Evolutionary conservation across 2,888 invertebrate genomes (phyloP).

Genomic region (Drosophila picticornis): DNA sequence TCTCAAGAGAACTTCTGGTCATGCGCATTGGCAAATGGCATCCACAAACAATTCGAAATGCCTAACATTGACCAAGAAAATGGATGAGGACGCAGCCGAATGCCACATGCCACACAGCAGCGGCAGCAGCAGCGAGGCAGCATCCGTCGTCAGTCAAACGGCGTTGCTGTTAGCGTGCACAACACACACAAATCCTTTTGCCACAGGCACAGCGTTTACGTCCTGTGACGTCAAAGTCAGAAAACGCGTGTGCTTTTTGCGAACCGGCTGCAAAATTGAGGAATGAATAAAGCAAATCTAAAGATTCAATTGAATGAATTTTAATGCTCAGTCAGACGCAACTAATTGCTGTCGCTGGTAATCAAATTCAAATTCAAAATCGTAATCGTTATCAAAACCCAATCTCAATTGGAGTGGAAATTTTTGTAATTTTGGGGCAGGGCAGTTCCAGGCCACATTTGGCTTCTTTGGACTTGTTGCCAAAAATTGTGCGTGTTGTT

Average conservation of each 20-base stretch:
- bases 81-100: constrained; percentile 4
- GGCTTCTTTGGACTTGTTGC: constrained; percentile 43
- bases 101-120: constrained; percentile 15
- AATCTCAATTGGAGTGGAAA: constrained; percentile 19
- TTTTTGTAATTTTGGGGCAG: constrained; percentile 16
- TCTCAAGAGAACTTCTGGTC: constrained; percentile 15
- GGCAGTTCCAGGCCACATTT: constrained; percentile 23
- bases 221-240: constrained; percentile 10
- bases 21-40: constrained; percentile 40
- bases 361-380: constrained; percentile 37
- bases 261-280: constrained; percentile 34
- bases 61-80: constrained; percentile 73
- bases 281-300: neutral
- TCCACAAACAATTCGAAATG: constrained; percentile 74
- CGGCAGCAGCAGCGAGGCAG: constrained; percentile 40
- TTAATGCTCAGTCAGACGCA: constrained; percentile 31
- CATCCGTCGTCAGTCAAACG: constrained; percentile 73
- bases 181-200: constrained; percentile 56
- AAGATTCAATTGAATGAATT: constrained; percentile 1
- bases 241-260: constrained; percentile 23
- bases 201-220: constrained; percentile 25
- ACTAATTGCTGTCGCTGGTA: constrained; percentile 38
- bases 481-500: constrained; percentile 19
- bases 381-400: constrained; percentile 20
- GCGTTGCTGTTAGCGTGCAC: constrained; percentile 77